Percentiles rank a stretch among this genome's conserved stretches.
Evolutionary conservation across 53 echinoderm and acorn worm species (phyloP).

Genomic region (Paracentrotus lividus): DNA sequence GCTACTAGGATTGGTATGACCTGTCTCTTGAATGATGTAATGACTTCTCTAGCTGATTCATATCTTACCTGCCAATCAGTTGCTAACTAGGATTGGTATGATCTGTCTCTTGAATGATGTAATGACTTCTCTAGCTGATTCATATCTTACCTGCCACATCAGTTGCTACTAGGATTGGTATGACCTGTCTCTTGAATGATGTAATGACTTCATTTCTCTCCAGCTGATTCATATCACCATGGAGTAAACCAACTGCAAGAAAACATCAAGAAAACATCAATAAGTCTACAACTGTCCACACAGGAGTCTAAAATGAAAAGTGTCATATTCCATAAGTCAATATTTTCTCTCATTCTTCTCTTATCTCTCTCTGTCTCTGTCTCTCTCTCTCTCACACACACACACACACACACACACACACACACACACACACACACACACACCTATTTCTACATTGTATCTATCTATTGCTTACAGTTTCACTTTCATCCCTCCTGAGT

Average conservation of each 20-base stretch:
- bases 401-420: background rate
- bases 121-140: constrained; percentile 94
- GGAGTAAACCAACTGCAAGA: constrained; percentile 88
- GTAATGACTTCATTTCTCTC: constrained; percentile 93
- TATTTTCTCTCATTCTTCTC: too few relatives aligned
- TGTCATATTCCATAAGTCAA: too few relatives aligned
- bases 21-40: constrained; percentile 88
- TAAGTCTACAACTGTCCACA: background rate
- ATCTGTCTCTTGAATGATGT: constrained; percentile 85
- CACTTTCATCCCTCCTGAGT: background rate
- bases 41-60: too few relatives aligned
- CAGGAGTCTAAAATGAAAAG: too few relatives aligned
- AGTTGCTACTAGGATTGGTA: constrained; percentile 93
- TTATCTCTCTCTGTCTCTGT: background rate
- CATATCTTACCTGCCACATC: constrained; percentile 99
- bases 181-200: constrained; percentile 83
- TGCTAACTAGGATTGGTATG: constrained; percentile 89
- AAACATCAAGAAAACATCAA: background rate
- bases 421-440: background rate
- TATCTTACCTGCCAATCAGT: constrained; percentile 95
- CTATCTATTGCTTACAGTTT: background rate
- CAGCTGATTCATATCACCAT: constrained; percentile 98
- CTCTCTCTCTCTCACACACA: background rate
- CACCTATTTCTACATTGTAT: background rate
- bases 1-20: constrained; percentile 89